These are phyloP conservation scores for Pheucticus melanocephalus DNA, from an alignment of 2,113 vertebrate species.

Conservation along the genomic window DNA sequence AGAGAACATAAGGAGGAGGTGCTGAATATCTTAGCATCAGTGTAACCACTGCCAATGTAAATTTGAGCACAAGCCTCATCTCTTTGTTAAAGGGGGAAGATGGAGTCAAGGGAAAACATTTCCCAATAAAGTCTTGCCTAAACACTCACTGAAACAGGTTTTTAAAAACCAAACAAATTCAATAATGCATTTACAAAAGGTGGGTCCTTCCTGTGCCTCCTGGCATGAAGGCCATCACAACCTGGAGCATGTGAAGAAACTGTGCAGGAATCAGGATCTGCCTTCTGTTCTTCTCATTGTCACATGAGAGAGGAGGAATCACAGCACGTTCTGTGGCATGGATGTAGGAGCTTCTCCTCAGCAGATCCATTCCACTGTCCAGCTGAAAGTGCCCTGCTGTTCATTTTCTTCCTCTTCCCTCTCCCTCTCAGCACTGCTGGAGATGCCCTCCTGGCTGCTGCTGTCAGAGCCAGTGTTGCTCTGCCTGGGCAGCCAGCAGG, in stretches of 20 bases:
- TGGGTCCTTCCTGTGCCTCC: background rate
- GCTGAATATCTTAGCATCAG: background rate
- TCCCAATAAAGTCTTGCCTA: background rate
- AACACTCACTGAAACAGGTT: background rate
- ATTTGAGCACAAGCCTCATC: background rate
- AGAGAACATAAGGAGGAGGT: background rate
- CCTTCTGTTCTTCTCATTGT: background rate
- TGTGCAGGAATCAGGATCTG: background rate
- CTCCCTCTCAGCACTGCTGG: background rate
- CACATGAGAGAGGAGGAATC: background rate
- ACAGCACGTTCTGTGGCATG: rapidly evolving
- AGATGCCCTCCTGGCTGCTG: background rate
- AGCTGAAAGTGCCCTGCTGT: background rate
- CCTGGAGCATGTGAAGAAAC: background rate
- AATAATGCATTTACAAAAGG: background rate
- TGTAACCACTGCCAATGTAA: background rate
- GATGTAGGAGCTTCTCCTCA: background rate
- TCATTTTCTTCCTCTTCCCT: background rate
- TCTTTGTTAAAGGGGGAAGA: background rate
- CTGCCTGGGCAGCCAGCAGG: background rate
- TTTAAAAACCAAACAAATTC: background rate
- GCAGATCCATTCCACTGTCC: background rate
- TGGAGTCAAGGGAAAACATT: background rate
- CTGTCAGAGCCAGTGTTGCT: background rate
- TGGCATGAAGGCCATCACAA: background rate